A percentile compares a stretch with the other conserved stretches of the same genome.
phyloP scores from a whole-genome alignment of 2,113 vertebrate genomes.

The Cinclus cinclus region DNA sequence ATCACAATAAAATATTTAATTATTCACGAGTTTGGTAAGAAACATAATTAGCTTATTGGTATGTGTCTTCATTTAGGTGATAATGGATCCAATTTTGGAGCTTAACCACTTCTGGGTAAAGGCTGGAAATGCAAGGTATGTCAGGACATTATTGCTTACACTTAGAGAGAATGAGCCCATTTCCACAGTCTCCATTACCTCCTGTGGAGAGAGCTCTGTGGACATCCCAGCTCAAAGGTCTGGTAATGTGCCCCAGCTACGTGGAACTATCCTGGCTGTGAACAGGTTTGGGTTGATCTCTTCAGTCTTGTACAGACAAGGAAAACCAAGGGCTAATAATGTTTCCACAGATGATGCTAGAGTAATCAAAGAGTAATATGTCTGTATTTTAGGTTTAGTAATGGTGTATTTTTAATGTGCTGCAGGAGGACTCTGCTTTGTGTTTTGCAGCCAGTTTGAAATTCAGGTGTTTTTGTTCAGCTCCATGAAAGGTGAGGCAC shows the following conservation, averaged over 20 bases:
- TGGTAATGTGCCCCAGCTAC: rapidly evolving
- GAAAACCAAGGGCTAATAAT: background rate
- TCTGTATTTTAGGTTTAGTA: background rate
- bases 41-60: constrained; percentile 67
- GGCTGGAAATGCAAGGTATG: background rate
- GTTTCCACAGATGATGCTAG: background rate
- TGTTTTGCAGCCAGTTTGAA: background rate
- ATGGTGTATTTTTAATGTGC: background rate
- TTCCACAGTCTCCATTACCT: background rate
- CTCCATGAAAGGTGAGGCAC: rapidly evolving
- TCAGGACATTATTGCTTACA: background rate
- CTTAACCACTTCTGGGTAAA: constrained; percentile 1
- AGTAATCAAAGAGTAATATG: background rate
- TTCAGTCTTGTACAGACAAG: background rate
- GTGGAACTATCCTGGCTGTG: background rate
- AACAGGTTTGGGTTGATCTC: background rate
- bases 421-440: background rate
- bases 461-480: rapidly evolving
- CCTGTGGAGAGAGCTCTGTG: background rate
- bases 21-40: constrained; percentile 71
- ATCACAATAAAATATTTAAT: constrained; percentile 79
- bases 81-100: constrained; percentile 52
- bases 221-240: background rate
- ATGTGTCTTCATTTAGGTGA: constrained; percentile 64
- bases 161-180: background rate